Evolutionary conservation across 2,113 vertebrate genomes (phyloP), one percentile per base, ranked within the genome.

Genomic region (Ammodytes marinus): DNA sequence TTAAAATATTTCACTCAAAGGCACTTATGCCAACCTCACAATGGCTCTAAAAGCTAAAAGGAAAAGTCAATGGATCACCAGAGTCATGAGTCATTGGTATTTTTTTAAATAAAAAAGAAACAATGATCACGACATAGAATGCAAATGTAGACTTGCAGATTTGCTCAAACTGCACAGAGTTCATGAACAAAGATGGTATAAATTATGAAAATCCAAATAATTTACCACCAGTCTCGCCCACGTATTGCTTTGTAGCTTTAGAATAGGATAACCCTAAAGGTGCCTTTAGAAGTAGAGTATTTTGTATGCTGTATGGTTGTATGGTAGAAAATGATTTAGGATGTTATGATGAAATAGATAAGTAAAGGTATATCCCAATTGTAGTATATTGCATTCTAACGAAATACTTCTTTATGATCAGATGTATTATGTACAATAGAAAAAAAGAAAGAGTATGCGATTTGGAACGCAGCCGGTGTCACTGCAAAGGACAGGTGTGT

Each of bases 301-400:
- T 90, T 89, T 76, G 67, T 82, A 85, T 88, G 60, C 77, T 58
- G 71, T 6, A 11, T 80, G 61, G 27, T 27, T 27, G 27, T 27
- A 27, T n/a, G n/a, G n/a, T n/a, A n/a, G n/a, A n/a, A n/a, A n/a
- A 27, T 2, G 27, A 27, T 27, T 27, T 27, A 27, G 27, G 27
- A 27, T 27, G 27, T 27, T 27, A 27, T 27, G 27, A 27, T 27
- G 27, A 27, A 27, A 27, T 27, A 27, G 27, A 27, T 27, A 27
- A 27, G 27, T 27, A 27, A 27, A 27, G 27, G 27, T 27, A 27
- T 27, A 27, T 27, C 27, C 27, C 27, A 27, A 27, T 27, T 27
- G 27, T 27, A 27, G 27, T 27, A 27, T 27, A 27, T 2, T 27
- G 27, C 27, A n/a, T n/a, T n/a, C n/a, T n/a, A n/a, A n/a, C n/a